Conservation (phyloP, 2,888 invertebrate genomes). For the Dasysyrphus albostriatus region DNA sequence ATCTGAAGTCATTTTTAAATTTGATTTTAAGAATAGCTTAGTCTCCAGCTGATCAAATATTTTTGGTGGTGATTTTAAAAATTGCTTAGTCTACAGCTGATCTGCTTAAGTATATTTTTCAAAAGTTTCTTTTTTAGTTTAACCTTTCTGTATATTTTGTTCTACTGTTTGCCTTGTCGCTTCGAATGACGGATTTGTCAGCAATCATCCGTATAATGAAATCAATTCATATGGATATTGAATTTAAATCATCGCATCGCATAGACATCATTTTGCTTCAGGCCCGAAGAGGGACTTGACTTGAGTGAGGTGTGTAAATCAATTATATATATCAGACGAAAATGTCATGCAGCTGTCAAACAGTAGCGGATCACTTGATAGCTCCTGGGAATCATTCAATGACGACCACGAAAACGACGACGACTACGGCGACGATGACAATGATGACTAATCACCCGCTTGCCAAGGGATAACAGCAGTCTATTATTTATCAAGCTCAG, state of each 20-base stretch:
- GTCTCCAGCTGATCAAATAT: too few species aligned
- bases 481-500: conserved; percentile 47
- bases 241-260: conserved; percentile 64
- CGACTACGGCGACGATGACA: conserved; percentile 37
- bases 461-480: conserved; percentile 37
- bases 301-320: conserved; percentile 71
- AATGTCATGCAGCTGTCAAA: conserved; percentile 73
- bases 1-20: too few species aligned
- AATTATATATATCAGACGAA: conserved; percentile 72
- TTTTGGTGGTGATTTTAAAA: too few species aligned
- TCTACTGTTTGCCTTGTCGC: not conserved
- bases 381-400: conserved; percentile 59
- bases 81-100: too few species aligned
- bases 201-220: conserved; percentile 61
- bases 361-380: conserved; percentile 74
- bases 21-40: too few species aligned
- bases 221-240: conserved; percentile 69
- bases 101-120: too few species aligned
- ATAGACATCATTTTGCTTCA: conserved; percentile 2
- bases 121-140: not conserved
- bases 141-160: not conserved
- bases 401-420: conserved; percentile 36
- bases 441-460: conserved; percentile 60
- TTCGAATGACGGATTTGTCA: conserved; percentile 42
- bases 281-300: conserved; percentile 25